These are phyloP conservation scores for Cercocebus atys DNA, from an alignment of 2,113 vertebrate species.

Conservation along the genomic window DNA sequence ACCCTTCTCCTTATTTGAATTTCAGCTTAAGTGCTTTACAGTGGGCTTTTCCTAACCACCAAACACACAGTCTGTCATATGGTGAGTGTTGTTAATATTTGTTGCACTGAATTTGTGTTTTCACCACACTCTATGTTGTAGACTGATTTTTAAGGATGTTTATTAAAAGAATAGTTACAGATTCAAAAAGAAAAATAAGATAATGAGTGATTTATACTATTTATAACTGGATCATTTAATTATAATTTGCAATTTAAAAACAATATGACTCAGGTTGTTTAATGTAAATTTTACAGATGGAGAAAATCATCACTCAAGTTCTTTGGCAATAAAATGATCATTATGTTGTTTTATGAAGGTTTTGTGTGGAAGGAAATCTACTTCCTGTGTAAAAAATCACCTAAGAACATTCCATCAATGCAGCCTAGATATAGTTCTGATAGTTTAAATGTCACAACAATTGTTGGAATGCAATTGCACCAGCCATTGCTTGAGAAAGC, in stretches of 20 bases:
- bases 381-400: constrained; percentile 31
- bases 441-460: background rate
- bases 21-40: background rate
- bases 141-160: background rate
- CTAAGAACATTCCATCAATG: background rate
- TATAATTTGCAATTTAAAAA: constrained; percentile 59
- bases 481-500: background rate
- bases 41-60: background rate
- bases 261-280: constrained; percentile 4
- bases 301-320: constrained; percentile 43
- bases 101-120: background rate
- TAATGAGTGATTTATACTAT: background rate
- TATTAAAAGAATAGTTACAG: constrained; percentile 10
- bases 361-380: constrained; percentile 10
- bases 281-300: constrained; percentile 29
- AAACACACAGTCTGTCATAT: background rate
- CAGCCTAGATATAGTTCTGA: background rate
- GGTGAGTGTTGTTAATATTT: background rate
- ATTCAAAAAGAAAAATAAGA: constrained; percentile 9
- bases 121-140: background rate
- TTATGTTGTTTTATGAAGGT: constrained; percentile 57
- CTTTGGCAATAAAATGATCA: constrained; percentile 51
- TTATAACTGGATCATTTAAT: constrained; percentile 47
- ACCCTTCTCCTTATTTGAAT: background rate
- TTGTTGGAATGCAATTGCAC: background rate